Base-by-base conservation (phyloP, 2,113 vertebrate genomes). In the Phalacrocorax pelagicus region DNA sequence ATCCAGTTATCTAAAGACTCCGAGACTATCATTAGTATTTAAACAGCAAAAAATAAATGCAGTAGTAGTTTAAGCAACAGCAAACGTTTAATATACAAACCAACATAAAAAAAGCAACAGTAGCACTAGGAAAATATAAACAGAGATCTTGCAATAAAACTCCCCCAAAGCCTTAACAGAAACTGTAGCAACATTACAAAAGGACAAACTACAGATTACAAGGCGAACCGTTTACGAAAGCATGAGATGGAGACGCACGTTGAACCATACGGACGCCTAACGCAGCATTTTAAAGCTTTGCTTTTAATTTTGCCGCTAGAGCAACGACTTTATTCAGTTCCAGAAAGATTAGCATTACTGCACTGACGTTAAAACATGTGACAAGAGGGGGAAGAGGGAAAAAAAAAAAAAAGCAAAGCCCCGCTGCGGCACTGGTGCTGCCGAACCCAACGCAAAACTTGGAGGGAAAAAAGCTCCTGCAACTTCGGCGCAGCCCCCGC, bases 291-390 rank as follows among this genome's bases (percentile, higher is more conserved):
- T 30, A 88, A 81, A 89, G 52, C 81, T 27, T 11, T 22, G 40
- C 85, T 70, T 89, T 92, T 57, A 13, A 88, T 90, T 91, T 93
- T 92, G 95, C 58, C 94, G 95, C 96, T 62, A 77, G 22, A 82
- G 66, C 87, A 26, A 51, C 55, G 16, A 6, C 74, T 83, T 32
- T 3, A 3, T 2, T 4, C 66, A 5, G 44, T 26, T 42, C 86
- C 80, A 81, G 66, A 93, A 55, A 26, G 27, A 80, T 29, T 4
- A 34, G 71, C 93, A 2, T 30, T 66, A 14, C 70, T 36, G 70
- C 92, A 29, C 88, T 77, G 92, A 58, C 92, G 27, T 9, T 69
- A 59, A n/a, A 18, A 54, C 92, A 61, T 49, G 90, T 36, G 74
- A 80, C 38, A 9, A 16, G 8, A 7, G 47, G 15, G 47, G 47